Conservation (phyloP, 2,113 vertebrate genomes). For the Forbesichthys agassizii region DNA sequence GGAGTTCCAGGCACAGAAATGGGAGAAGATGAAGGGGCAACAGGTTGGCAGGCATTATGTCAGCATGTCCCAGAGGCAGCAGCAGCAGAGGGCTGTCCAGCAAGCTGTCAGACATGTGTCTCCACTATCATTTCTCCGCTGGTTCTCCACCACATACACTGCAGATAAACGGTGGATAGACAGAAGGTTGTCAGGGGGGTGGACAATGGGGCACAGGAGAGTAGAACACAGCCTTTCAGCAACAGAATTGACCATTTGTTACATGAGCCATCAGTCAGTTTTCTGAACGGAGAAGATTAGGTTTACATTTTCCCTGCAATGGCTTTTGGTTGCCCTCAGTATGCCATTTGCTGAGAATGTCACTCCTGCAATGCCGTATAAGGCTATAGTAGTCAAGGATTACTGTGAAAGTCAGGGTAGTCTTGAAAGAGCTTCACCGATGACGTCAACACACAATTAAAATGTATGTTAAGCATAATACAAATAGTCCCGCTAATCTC, state of each 20-base stretch:
- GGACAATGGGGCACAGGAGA: background rate
- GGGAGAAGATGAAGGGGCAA: slow-evolving; percentile 14
- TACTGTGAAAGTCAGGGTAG: no score
- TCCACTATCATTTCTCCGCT: slow-evolving; percentile 81
- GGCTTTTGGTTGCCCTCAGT: no score
- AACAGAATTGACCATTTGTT: slow-evolving; percentile 23
- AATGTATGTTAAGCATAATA: background rate
- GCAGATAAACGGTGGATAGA: slow-evolving; percentile 25
- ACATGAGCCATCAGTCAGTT: background rate
- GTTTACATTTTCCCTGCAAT: no score
- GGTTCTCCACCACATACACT: slow-evolving; percentile 94
- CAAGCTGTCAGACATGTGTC: slow-evolving; percentile 92
- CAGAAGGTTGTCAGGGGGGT: background rate
- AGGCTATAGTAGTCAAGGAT: slow-evolving; percentile 26
- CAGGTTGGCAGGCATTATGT: slow-evolving; percentile 74
- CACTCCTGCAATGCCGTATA: slow-evolving; percentile 40
- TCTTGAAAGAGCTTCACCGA: no score
- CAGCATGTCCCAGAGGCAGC: slow-evolving; percentile 97
- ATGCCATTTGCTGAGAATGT: background rate
- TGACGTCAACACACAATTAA: background rate
- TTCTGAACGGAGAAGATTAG: background rate
- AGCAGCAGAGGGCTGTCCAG: slow-evolving; percentile 95
- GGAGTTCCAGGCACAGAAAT: slow-evolving; percentile 52
- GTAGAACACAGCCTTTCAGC: background rate
- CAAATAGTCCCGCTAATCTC: background rate